Percentiles rank a stretch among this genome's conserved stretches.
These are phyloP conservation scores for Zootoca vivipara DNA, from an alignment of 2,113 vertebrate species.

Conservation along the genomic window DNA sequence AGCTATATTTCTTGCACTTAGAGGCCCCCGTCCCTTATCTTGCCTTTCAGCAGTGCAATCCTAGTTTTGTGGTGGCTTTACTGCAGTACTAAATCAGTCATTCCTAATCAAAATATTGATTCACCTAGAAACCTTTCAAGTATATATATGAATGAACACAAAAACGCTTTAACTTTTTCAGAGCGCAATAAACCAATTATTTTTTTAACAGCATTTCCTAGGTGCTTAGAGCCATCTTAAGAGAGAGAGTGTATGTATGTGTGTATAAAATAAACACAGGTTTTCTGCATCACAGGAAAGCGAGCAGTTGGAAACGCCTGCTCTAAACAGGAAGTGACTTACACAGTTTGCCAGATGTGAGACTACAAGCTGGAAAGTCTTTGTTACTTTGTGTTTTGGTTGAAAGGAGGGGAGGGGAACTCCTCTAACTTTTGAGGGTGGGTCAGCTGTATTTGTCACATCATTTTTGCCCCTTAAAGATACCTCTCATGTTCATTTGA, in stretches of 20 bases:
- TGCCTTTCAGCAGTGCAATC: too few species aligned
- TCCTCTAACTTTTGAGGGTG: background rate
- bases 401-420: background rate
- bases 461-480: background rate
- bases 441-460: background rate
- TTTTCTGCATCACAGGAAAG: background rate
- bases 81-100: background rate
- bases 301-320: background rate
- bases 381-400: background rate
- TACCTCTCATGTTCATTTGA: background rate
- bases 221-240: background rate
- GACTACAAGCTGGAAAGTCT: background rate
- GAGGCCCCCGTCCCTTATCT: too few species aligned
- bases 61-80: too few species aligned
- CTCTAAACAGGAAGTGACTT: slow-evolving; percentile 28
- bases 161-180: background rate
- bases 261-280: background rate
- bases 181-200: background rate
- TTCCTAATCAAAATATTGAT: background rate
- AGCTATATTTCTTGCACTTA: too few species aligned
- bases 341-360: background rate
- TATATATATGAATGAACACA: background rate
- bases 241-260: too few species aligned
- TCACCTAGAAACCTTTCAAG: too few species aligned
- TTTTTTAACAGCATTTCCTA: background rate